Conservation (phyloP, 2,888 invertebrate species). For the Cephus rjabovi region DNA sequence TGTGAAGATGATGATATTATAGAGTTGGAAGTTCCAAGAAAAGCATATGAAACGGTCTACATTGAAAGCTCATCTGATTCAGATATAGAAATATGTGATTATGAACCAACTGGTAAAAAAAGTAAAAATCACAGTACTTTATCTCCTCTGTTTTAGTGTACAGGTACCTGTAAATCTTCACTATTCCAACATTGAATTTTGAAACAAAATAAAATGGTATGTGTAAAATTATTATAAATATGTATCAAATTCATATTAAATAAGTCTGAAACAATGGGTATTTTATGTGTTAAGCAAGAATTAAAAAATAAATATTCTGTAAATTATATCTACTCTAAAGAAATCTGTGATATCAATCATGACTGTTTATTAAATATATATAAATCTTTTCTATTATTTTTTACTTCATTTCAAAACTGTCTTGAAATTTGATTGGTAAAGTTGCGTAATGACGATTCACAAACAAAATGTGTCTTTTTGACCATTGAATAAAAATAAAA, state of each 20-base stretch:
- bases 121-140: conserved; percentile 33
- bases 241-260: conserved; percentile 5
- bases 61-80: conserved; percentile 42
- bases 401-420: too few relatives aligned
- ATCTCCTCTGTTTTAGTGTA: conserved; percentile 7
- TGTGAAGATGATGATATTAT: conserved; percentile 47
- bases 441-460: too few relatives aligned
- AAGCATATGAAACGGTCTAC: conserved; percentile 34
- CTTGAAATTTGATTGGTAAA: too few relatives aligned
- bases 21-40: conserved; percentile 38
- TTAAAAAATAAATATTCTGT: conserved; percentile 4
- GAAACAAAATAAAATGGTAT: conserved; percentile 9
- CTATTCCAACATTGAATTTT: conserved; percentile 22
- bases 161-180: conserved; percentile 8
- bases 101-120: conserved; percentile 41
- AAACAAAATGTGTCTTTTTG: too few relatives aligned
- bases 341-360: background rate
- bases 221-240: conserved; percentile 9
- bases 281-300: conserved; percentile 9
- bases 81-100: conserved; percentile 48
- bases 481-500: background rate
- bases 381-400: too few relatives aligned
- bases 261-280: conserved; percentile 1
- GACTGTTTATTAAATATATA: too few relatives aligned
- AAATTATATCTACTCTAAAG: conserved; percentile 15